A percentile compares a stretch with the other conserved stretches of the same genome.
phyloP scores from a whole-genome alignment of 2,797 vertebrate genomes.

The Margarornis squamiger region DNA sequence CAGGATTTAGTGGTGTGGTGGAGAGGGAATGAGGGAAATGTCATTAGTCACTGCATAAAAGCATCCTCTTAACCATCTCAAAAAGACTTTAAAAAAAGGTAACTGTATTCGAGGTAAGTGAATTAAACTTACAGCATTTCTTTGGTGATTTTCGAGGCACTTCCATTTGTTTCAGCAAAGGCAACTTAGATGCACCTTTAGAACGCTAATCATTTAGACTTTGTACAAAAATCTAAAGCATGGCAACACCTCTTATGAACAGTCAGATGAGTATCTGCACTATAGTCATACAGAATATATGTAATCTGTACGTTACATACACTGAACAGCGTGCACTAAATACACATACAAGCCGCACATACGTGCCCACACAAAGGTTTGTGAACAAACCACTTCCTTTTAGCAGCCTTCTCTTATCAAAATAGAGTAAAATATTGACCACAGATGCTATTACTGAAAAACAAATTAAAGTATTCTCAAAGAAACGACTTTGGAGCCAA shows the following conservation, averaged over 20 bases:
- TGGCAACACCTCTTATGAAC: not conserved
- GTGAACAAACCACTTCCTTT: slow-evolving; percentile 61
- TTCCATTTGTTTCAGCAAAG: slow-evolving; percentile 14
- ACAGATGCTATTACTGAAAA: slow-evolving; percentile 33
- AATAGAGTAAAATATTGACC: slow-evolving; percentile 27
- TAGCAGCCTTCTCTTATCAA: slow-evolving; percentile 82
- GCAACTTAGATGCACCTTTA: not conserved
- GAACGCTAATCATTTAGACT: not conserved
- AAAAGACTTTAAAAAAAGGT: not conserved
- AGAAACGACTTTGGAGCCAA: not conserved
- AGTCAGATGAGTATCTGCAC: not conserved
- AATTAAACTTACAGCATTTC: not conserved
- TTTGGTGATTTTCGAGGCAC: slow-evolving; percentile 33
- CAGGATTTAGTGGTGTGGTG: not conserved
- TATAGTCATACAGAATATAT: not conserved
- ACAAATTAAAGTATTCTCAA: slow-evolving; percentile 18
- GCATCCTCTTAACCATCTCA: not conserved
- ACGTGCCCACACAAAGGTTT: not conserved
- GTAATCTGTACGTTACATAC: not conserved
- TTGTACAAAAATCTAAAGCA: not conserved
- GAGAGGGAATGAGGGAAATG: not conserved
- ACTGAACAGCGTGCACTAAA: not conserved
- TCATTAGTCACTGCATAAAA: not conserved
- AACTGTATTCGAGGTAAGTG: not conserved
- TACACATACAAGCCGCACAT: not conserved